Evolutionary conservation across 2,797 vertebrate genomes (phyloP).

Genomic region (Chaetodon trifasciatus): DNA sequence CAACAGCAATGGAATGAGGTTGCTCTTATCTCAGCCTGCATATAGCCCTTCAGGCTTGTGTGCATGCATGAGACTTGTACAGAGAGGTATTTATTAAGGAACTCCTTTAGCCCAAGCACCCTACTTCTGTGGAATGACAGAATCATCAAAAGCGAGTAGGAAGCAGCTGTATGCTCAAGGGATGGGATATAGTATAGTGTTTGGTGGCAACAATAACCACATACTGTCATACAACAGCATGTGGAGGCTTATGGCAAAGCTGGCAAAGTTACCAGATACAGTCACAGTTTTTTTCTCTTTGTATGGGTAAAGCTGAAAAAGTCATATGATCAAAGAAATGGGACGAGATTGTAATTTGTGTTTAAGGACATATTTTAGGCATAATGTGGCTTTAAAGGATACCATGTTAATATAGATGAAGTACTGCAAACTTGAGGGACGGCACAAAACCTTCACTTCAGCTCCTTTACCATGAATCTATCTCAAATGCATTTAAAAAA

Average conservation of each 20-base stretch:
- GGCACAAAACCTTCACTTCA: slow-evolving; percentile 3
- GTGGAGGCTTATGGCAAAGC: neutral
- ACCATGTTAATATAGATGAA: slow-evolving; percentile 14
- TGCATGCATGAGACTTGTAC: slow-evolving; percentile 53
- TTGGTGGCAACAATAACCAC: slow-evolving; percentile 7
- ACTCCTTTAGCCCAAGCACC: slow-evolving; percentile 60
- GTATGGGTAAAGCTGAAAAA: slow-evolving; percentile 8
- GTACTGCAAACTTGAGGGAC: neutral
- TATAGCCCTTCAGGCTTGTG: slow-evolving; percentile 72
- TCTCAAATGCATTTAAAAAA: slow-evolving; percentile 9
- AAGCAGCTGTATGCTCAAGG: slow-evolving; percentile 31
- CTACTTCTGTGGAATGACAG: slow-evolving; percentile 44
- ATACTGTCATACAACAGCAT: neutral
- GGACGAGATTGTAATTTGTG: slow-evolving; percentile 5
- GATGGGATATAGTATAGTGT: slow-evolving; percentile 7
- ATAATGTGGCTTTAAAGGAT: neutral
- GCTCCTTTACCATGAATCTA: neutral
- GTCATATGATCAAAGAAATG: neutral
- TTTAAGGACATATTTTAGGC: slow-evolving; percentile 2
- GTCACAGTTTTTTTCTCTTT: neutral
- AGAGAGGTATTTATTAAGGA: slow-evolving; percentile 75
- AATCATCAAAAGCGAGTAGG: slow-evolving; percentile 44
- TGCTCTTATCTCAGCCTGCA: slow-evolving; percentile 76
- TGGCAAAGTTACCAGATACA: neutral
- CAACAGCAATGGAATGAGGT: slow-evolving; percentile 63